Conservation (phyloP, 2,113 vertebrate species). For the Capra hircus region DNA sequence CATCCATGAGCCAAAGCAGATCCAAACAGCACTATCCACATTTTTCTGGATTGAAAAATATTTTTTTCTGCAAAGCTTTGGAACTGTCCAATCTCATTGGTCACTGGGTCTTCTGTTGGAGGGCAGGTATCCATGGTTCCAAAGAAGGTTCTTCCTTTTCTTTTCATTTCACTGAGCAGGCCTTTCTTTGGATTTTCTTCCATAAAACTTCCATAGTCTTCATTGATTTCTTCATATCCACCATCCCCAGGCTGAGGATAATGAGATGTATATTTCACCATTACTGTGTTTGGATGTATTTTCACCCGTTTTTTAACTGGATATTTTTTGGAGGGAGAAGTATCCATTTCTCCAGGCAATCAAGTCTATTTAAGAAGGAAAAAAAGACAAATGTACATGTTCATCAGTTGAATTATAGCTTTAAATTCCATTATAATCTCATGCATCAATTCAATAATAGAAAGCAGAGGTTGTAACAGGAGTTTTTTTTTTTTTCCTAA, state of each 20-base stretch:
- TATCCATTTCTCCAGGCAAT: conserved; percentile 87
- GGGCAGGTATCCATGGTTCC: conserved; percentile 87
- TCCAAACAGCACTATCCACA: conserved; percentile 93
- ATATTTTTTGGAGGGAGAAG: conserved; percentile 82
- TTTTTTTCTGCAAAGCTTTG: conserved; percentile 89
- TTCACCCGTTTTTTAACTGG: conserved; percentile 95
- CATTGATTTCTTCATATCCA: conserved; percentile 89
- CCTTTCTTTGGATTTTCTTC: conserved; percentile 90
- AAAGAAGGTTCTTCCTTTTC: conserved; percentile 89
- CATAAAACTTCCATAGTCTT: conserved; percentile 88
- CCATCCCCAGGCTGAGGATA: conserved; percentile 95
- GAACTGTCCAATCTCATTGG: conserved; percentile 82
- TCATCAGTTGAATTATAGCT: neutral
- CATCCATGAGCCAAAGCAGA: conserved; percentile 95
- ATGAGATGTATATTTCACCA: conserved; percentile 95
- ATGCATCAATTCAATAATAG: neutral
- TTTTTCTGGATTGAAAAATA: conserved; percentile 89
- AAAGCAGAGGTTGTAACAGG: neutral
- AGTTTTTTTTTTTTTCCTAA: neutral
- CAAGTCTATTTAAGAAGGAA: conserved; percentile 9
- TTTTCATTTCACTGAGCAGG: conserved; percentile 84
- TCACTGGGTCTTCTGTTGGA: conserved; percentile 77
- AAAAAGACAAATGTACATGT: conserved; percentile 33
- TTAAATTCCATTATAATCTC: conserved; percentile 23
- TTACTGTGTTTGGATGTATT: conserved; percentile 95